Percentiles rank a stretch among this genome's conserved stretches.
Conservation (phyloP, 2,888 invertebrate genomes). For the Drosophila helvetica region DNA sequence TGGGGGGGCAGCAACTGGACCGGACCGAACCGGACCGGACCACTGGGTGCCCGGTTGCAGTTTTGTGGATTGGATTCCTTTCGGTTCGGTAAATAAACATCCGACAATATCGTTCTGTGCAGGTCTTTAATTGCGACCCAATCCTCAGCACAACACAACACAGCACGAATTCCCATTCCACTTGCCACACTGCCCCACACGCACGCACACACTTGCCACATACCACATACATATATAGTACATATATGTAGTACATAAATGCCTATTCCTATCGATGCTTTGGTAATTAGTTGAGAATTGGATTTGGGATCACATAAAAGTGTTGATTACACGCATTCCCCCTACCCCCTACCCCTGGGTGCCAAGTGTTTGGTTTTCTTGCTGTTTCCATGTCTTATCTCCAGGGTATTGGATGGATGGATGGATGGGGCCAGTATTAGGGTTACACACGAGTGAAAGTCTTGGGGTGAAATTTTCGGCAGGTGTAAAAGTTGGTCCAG, state of each 20-base stretch:
- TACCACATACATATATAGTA: too few species aligned
- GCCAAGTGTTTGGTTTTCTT: slow-evolving; percentile 62
- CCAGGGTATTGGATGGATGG: not conserved
- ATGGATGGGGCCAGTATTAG: slow-evolving; percentile 46
- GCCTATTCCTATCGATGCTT: slow-evolving; percentile 52
- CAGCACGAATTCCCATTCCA: too few species aligned
- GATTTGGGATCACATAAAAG: slow-evolving; percentile 75
- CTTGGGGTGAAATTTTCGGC: slow-evolving; percentile 28
- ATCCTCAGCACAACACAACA: too few species aligned
- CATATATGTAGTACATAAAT: too few species aligned
- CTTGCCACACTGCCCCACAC: slow-evolving; percentile 23
- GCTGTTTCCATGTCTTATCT: slow-evolving; percentile 27
- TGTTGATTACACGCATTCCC: slow-evolving; percentile 66
- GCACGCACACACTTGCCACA: not conserved
- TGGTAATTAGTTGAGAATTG: slow-evolving; percentile 75
- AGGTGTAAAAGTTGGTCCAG: slow-evolving; percentile 40
- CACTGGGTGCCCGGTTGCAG: not conserved
- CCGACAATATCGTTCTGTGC: slow-evolving; percentile 54
- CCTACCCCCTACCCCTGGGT: slow-evolving; percentile 27
- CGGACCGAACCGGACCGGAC: too few species aligned
- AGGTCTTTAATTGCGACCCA: too few species aligned
- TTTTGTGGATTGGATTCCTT: not conserved
- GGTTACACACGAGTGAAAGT: slow-evolving; percentile 66
- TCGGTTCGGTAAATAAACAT: slow-evolving; percentile 54
- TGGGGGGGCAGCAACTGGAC: slow-evolving; percentile 14